Conservation (phyloP, 2,888 invertebrate genomes). For the Graphium colonna region DNA sequence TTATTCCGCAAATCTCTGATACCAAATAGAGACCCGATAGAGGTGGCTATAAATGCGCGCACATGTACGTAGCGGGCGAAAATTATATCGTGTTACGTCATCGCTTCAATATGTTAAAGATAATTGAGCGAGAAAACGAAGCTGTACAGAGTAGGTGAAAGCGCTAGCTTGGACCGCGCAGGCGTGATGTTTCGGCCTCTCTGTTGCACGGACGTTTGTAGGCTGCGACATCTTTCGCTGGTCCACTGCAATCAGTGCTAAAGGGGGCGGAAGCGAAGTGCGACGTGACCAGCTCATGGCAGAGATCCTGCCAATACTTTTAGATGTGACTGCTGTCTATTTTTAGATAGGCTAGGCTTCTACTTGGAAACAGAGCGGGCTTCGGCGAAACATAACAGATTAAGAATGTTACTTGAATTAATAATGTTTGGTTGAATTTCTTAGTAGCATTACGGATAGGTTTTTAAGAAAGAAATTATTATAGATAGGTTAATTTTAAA, state of each 20-base stretch:
- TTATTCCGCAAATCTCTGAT: neutral
- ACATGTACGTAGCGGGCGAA: neutral
- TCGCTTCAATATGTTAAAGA: conserved; percentile 50
- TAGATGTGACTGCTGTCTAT: conserved; percentile 31
- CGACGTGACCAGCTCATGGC: conserved; percentile 40
- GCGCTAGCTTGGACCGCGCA: conserved; percentile 44
- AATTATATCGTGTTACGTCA: conserved; percentile 36
- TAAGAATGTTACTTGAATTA: too few species aligned
- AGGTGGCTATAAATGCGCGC: neutral
- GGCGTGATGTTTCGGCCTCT: conserved; percentile 54
- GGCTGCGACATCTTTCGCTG: conserved; percentile 28
- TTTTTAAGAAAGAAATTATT: too few species aligned
- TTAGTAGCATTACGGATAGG: too few species aligned
- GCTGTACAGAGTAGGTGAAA: conserved; percentile 23
- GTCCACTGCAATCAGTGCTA: conserved; percentile 47
- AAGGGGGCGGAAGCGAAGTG: conserved; percentile 35
- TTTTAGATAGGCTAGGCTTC: too few species aligned
- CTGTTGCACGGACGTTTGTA: conserved; percentile 44
- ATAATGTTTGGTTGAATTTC: too few species aligned
- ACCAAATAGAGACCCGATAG: neutral
- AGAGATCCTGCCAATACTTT: too few species aligned
- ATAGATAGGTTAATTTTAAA: too few species aligned
- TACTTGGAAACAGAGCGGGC: neutral
- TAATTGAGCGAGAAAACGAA: conserved; percentile 69
- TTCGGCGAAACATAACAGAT: too few species aligned